Conservation (phyloP, 2,113 vertebrate genomes). For the Cheirogaleus medius region DNA sequence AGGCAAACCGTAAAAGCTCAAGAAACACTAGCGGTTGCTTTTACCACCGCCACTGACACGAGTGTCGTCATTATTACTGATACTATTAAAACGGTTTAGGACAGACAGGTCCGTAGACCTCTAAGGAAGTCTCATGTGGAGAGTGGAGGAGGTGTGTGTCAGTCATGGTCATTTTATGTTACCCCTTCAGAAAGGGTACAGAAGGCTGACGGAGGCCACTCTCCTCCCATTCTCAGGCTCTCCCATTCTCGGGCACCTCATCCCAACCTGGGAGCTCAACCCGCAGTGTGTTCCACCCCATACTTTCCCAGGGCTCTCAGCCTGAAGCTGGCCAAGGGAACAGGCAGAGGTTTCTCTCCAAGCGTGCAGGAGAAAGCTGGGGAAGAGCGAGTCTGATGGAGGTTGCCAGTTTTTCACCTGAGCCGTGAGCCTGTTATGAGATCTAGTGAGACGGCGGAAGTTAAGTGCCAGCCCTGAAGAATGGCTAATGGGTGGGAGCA, state of each 20-base stretch:
- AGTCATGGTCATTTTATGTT: neutral
- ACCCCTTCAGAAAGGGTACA: neutral
- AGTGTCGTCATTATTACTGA: neutral
- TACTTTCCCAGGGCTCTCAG: neutral
- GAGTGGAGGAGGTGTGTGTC: neutral
- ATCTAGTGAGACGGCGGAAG: neutral
- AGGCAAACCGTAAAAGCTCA: neutral
- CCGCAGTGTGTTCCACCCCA: neutral
- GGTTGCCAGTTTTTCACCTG: neutral
- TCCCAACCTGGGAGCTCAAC: neutral
- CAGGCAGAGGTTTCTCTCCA: neutral
- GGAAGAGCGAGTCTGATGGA: neutral
- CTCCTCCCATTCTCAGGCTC: neutral
- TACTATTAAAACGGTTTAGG: neutral
- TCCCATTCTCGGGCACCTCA: rapidly evolving
- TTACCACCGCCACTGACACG: neutral
- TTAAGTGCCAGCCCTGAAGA: neutral
- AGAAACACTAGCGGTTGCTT: neutral
- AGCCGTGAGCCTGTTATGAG: neutral
- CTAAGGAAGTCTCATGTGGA: neutral
- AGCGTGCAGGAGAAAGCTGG: neutral
- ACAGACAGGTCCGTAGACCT: neutral
- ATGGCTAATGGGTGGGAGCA: neutral
- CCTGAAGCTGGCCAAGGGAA: neutral
- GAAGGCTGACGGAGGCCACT: neutral